Percentiles rank a stretch among this genome's conserved stretches.
Conservation (phyloP, 2,888 invertebrate species). For the Scrobipalpa atriplicella region DNA sequence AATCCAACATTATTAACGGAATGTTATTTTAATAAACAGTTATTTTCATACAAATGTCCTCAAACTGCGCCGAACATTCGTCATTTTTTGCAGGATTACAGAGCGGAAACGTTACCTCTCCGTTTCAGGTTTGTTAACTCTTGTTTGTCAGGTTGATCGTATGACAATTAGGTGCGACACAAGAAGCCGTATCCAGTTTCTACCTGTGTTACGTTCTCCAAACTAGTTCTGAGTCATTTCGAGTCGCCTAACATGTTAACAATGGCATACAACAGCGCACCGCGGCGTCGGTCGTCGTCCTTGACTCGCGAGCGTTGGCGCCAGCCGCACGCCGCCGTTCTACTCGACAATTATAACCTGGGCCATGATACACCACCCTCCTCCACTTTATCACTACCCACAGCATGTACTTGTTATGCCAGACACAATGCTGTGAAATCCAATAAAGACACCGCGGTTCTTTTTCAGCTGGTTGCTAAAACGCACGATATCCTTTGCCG, state of each 20-base stretch:
- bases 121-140: constrained; percentile 28
- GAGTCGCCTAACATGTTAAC: constrained; percentile 26
- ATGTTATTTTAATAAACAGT: background rate
- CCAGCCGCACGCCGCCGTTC: constrained; percentile 42
- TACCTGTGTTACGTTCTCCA: constrained; percentile 19
- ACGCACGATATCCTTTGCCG: constrained; percentile 28
- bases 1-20: constrained; percentile 8
- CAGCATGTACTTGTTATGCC: background rate
- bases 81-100: background rate
- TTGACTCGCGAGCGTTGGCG: constrained; percentile 65
- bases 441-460: constrained; percentile 3
- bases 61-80: background rate
- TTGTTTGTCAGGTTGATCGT: constrained; percentile 19
- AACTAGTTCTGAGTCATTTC: constrained; percentile 26
- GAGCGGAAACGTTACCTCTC: constrained; percentile 9
- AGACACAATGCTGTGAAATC: background rate
- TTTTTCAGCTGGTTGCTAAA: constrained; percentile 4
- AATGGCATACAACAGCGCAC: constrained; percentile 42
- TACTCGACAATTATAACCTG: constrained; percentile 4
- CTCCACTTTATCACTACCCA: constrained; percentile 24
- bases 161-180: constrained; percentile 18
- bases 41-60: constrained; percentile 2
- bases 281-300: constrained; percentile 53
- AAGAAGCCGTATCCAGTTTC: constrained; percentile 21
- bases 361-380: constrained; percentile 11